Evolutionary conservation across 1,140 invertebrate species (phyloP), one percentile per base, ranked within the genome.

Genomic region (Magallana angulata): DNA sequence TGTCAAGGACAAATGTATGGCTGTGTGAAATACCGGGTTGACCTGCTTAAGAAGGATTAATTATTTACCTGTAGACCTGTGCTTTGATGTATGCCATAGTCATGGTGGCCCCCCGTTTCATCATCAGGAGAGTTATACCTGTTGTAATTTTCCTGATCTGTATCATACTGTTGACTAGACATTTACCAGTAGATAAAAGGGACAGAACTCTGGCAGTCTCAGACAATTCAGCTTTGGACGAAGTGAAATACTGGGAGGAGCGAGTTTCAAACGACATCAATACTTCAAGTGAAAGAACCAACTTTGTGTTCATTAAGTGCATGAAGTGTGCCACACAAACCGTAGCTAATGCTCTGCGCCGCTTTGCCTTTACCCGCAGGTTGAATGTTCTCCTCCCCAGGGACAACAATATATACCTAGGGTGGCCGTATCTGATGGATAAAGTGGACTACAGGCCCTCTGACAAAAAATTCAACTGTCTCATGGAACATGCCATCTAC

Each of bases 401-500:
- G 6, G 85, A 87, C 1, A 83, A 88, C 9, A 85, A 85, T 48
- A 87, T 92, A 6, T 92, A 93, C 86, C 89, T 93, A 7, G 92
- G 92, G 16, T 94, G 93, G 93, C 93, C 93, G 0, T 93, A 89
- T 57, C 85, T 86, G n/a, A 89, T 93, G 85, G 89, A 91, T 30
- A 62, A 87, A 11, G 36, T 14, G 4, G 90, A 93, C 83, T 90
- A 90, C 36, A 84, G 91, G 24, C 91, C 90, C 1, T 91, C 92
- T 7, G 90, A 93, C 82, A 88, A 89, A 12, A 87, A 84, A 30
- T 94, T 91, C 89, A 92, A 93, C 85, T 90, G 91, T 12, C 86
- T 94, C n/a, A 89, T 88, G 7, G 92, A 94, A 86, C 93, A 93
- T 90, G 64, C 91, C 6, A 89, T 93, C n/a, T 94, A 93, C 84